Evolutionary conservation across 2,888 invertebrate species (phyloP).

Genomic region (Andrena bucephala): DNA sequence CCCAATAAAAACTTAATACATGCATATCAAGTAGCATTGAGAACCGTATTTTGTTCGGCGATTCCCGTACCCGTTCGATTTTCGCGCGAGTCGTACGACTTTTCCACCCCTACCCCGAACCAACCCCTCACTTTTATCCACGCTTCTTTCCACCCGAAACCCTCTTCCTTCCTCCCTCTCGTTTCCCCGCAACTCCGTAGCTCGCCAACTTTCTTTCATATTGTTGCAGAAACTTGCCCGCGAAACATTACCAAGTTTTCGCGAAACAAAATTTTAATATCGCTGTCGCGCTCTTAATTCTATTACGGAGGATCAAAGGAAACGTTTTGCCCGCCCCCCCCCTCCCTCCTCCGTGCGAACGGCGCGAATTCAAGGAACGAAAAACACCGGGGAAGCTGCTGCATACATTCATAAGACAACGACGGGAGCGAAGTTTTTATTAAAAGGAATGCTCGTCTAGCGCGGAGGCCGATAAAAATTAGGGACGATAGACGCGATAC

Average conservation of each 20-base stretch:
- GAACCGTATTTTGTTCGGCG: conserved; percentile 25
- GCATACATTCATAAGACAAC: conserved; percentile 46
- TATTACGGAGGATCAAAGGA: conserved; percentile 59
- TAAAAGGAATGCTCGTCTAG: conserved; percentile 14
- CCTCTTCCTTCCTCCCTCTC: not conserved
- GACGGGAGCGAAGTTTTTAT: conserved; percentile 22
- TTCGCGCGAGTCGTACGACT: conserved; percentile 31
- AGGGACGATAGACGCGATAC: conserved; percentile 11
- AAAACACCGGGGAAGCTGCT: conserved; percentile 38
- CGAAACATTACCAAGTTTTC: conserved; percentile 50
- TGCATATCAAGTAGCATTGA: conserved; percentile 48
- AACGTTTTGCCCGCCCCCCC: conserved; percentile 28
- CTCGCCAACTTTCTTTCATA: conserved; percentile 61
- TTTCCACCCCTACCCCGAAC: conserved; percentile 22
- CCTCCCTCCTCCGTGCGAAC: conserved; percentile 29
- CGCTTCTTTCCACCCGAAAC: not conserved
- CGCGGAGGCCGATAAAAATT: conserved; percentile 26
- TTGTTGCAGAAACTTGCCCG: conserved; percentile 56
- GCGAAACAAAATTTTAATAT: conserved; percentile 64
- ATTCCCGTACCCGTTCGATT: conserved; percentile 41
- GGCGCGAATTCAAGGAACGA: conserved; percentile 40
- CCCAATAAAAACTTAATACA: conserved; percentile 51
- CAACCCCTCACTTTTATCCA: not conserved
- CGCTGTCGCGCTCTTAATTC: conserved; percentile 60
- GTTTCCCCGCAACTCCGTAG: conserved; percentile 39